Conservation (phyloP, 2,797 vertebrate genomes). For the Poecile montanus region DNA sequence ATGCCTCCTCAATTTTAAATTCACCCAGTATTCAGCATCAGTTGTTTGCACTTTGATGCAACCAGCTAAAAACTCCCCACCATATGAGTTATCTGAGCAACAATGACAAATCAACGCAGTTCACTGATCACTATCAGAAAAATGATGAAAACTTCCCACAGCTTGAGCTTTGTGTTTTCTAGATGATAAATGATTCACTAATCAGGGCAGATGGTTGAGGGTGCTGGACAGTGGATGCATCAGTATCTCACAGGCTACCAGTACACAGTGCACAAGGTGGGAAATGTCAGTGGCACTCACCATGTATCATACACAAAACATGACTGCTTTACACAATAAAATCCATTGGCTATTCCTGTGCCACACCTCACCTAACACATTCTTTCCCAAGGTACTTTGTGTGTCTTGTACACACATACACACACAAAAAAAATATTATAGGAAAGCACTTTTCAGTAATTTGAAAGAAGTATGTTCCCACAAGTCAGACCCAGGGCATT, state of each 20-base stretch:
- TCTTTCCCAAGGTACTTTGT: not conserved
- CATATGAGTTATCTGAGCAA: not conserved
- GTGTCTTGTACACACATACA: not conserved
- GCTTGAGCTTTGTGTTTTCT: not conserved
- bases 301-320: not conserved
- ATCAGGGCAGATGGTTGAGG: not conserved
- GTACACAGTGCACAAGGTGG: not conserved
- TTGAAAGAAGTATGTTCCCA: not conserved
- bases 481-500: not conserved
- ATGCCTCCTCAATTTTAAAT: not conserved
- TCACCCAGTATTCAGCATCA: not conserved
- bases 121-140: not conserved
- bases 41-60: not conserved
- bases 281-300: not conserved
- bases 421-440: not conserved
- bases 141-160: not conserved
- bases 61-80: not conserved
- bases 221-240: not conserved
- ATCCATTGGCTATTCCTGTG: not conserved
- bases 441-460: conserved; percentile 1
- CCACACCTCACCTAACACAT: not conserved
- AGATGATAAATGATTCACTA: not conserved
- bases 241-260: not conserved
- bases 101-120: not conserved
- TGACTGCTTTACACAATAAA: not conserved